Conservation (phyloP, 2,113 vertebrate species). For the Galeopterus variegatus region DNA sequence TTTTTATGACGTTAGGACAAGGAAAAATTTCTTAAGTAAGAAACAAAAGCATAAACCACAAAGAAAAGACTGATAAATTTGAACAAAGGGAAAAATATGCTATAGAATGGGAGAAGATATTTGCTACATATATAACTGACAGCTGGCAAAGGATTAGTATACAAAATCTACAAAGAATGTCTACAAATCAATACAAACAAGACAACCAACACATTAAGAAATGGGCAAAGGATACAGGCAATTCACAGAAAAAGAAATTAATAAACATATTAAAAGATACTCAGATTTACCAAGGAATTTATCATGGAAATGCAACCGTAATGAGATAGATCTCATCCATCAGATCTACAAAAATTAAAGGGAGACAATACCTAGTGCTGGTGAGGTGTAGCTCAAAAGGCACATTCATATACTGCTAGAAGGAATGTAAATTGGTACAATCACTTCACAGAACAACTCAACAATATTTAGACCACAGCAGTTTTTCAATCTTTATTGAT, state of each 20-base stretch:
- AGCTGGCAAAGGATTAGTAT: neutral
- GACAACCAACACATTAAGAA: slow-evolving; percentile 26
- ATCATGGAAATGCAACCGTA: slow-evolving; percentile 26
- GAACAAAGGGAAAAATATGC: slow-evolving; percentile 24
- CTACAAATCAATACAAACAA: slow-evolving; percentile 37
- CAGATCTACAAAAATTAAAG: neutral
- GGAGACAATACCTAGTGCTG: neutral
- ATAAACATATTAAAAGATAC: slow-evolving; percentile 28
- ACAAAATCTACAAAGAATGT: slow-evolving; percentile 22
- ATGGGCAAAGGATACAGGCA: neutral
- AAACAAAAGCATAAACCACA: slow-evolving; percentile 51
- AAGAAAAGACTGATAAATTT: slow-evolving; percentile 34
- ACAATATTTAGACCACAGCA: neutral
- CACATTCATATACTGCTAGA: neutral
- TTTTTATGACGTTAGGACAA: neutral
- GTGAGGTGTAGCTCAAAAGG: neutral
- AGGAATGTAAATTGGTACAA: neutral
- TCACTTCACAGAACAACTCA: slow-evolving; percentile 11
- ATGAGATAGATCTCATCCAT: neutral
- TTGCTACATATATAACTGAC: neutral
- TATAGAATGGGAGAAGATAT: neutral
- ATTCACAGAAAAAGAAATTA: slow-evolving; percentile 49
- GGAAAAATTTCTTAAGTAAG: slow-evolving; percentile 52
- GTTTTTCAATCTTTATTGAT: neutral
- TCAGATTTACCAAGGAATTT: neutral